A percentile compares a stretch with the other conserved stretches of the same genome.
These are phyloP conservation scores for Paracyclopina nana DNA, from an alignment of 1,140 invertebrate genomes.

Conservation along the genomic window DNA sequence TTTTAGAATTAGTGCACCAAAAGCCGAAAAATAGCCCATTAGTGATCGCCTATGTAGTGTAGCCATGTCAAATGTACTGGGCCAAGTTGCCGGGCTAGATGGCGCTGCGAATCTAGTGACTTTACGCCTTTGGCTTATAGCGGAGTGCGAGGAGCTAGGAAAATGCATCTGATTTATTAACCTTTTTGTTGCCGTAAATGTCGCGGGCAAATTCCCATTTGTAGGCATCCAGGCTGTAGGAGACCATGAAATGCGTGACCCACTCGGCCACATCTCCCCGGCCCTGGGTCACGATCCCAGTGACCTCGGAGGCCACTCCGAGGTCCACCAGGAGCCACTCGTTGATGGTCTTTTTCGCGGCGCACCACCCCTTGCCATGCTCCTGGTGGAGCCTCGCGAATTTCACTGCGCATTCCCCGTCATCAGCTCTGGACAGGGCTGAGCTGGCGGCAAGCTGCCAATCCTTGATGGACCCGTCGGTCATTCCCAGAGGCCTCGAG, in stretches of 20 bases:
- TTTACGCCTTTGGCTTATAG: too few species aligned
- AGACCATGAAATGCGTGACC: conserved; percentile 32
- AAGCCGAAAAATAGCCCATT: too few species aligned
- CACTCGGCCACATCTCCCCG: conserved; percentile 32
- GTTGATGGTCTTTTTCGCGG: conserved; percentile 30
- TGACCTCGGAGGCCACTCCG: conserved; percentile 32
- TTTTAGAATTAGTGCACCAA: too few species aligned
- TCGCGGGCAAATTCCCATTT: conserved; percentile 32
- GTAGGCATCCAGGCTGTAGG: conserved; percentile 33
- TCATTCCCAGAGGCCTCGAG: conserved; percentile 32
- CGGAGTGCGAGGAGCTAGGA: too few species aligned
- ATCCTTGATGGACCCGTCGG: conserved; percentile 34
- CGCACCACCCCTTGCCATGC: conserved; percentile 33
- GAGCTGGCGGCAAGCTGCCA: conserved; percentile 38
- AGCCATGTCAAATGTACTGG: background rate
- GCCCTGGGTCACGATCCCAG: conserved; percentile 34
- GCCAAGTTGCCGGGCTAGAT: background rate
- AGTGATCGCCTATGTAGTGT: too few species aligned
- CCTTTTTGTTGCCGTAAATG: conserved; percentile 31
- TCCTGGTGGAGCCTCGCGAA: conserved; percentile 34
- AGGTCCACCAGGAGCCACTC: conserved; percentile 36
- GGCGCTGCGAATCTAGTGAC: too few species aligned
- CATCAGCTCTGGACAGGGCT: conserved; percentile 28
- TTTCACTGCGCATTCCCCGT: conserved; percentile 32
- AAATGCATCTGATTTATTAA: conserved; percentile 22